These are phyloP conservation scores for Diorhabda carinulata DNA, from an alignment of 1,140 invertebrate species.

Conservation along the genomic window DNA sequence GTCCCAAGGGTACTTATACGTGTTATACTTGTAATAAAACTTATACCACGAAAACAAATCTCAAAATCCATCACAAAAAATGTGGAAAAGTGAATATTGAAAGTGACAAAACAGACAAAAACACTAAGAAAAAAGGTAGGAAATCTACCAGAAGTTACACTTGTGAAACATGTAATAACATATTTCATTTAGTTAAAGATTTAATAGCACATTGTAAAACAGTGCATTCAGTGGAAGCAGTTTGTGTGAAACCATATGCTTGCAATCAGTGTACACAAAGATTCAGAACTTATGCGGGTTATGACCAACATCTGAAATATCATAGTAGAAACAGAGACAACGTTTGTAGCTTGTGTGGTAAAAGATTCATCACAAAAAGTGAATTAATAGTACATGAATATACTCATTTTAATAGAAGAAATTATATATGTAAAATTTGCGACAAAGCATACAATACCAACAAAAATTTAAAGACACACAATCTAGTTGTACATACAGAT, in stretches of 20 bases:
- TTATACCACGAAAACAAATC: constrained; percentile 13
- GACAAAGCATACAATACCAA: constrained; percentile 53
- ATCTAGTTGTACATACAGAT: constrained; percentile 38
- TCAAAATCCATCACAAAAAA: constrained; percentile 16
- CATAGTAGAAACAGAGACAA: constrained; percentile 34
- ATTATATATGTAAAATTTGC: constrained; percentile 65
- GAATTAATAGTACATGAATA: constrained; percentile 53
- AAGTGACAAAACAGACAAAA: neutral
- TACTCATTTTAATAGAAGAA: constrained; percentile 66
- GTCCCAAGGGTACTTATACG: neutral
- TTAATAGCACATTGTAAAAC: constrained; percentile 30
- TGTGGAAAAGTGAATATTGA: constrained; percentile 4
- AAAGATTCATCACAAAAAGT: constrained; percentile 56
- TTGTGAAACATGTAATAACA: constrained; percentile 32
- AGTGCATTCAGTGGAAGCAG: constrained; percentile 29
- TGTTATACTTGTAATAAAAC: constrained; percentile 8
- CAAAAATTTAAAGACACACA: constrained; percentile 35
- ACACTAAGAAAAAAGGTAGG: neutral
- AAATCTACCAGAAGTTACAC: constrained; percentile 6
- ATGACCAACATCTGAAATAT: constrained; percentile 36
- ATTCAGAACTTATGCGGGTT: constrained; percentile 27
- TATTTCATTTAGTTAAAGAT: constrained; percentile 27
- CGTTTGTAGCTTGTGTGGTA: constrained; percentile 54
- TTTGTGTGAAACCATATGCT: constrained; percentile 32
- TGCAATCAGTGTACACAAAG: constrained; percentile 29